Evolutionary conservation across 2,113 vertebrate species (phyloP).

Genomic region (Cacatua alba): DNA sequence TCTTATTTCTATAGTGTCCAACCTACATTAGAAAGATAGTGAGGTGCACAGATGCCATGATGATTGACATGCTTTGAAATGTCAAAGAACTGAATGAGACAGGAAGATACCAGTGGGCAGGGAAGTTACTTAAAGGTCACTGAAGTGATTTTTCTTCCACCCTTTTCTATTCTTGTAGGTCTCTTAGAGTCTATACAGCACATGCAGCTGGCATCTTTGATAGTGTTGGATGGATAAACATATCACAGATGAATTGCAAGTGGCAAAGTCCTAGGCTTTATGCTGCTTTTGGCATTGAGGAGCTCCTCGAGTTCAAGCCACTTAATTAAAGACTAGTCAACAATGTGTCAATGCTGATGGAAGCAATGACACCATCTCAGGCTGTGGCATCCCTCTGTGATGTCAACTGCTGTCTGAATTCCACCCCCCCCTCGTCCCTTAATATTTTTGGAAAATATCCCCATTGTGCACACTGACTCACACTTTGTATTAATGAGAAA

Average conservation of each 20-base stretch:
- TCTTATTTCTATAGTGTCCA: not conserved
- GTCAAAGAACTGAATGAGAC: not conserved
- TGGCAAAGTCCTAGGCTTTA: not conserved
- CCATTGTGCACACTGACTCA: constrained; percentile 20
- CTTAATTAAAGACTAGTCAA: not conserved
- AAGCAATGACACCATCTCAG: not conserved
- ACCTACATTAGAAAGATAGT: not conserved
- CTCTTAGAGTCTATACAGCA: not conserved
- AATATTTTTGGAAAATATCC: not conserved
- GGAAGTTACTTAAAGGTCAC: not conserved
- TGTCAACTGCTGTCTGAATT: not conserved
- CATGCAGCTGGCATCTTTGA: not conserved
- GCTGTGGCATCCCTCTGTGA: not conserved
- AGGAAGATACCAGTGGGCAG: not conserved
- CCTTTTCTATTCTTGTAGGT: not conserved
- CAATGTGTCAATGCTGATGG: not conserved
- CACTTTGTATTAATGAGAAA: constrained; percentile 61
- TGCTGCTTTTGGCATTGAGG: not conserved
- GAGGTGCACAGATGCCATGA: not conserved
- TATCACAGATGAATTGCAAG: not conserved
- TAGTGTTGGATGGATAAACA: not conserved
- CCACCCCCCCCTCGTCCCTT: not conserved
- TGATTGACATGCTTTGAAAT: not conserved
- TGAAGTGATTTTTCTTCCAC: not conserved
- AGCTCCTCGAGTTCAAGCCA: not conserved